Conservation (phyloP, 2,888 invertebrate genomes). For the Caenorhabditis sinica region DNA sequence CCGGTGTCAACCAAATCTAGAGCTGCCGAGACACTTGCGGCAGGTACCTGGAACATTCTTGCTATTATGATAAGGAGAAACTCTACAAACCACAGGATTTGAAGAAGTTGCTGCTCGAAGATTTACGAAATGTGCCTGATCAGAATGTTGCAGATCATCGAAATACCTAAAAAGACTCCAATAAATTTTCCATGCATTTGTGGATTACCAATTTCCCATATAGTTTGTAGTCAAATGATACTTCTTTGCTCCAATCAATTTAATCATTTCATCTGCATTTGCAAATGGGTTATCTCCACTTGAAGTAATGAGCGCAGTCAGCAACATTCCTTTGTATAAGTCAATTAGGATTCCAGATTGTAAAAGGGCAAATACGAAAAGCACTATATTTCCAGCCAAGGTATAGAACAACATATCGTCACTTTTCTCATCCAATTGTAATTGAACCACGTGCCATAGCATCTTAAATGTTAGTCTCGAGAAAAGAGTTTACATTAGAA, state of each 20-base stretch:
- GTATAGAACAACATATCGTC: constrained; percentile 70
- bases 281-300: constrained; percentile 70
- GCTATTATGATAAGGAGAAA: neutral
- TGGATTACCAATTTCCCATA: constrained; percentile 68
- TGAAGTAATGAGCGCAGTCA: constrained; percentile 70
- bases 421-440: constrained; percentile 77
- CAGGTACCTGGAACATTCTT: constrained; percentile 51
- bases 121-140: constrained; percentile 67
- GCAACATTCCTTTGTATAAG: constrained; percentile 68
- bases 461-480: constrained; percentile 58
- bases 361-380: constrained; percentile 70
- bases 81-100: constrained; percentile 69
- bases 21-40: constrained; percentile 72
- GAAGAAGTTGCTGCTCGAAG: constrained; percentile 68
- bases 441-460: constrained; percentile 75
- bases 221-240: constrained; percentile 74
- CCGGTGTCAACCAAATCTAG: constrained; percentile 77
- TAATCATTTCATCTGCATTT: constrained; percentile 70
- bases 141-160: constrained; percentile 68
- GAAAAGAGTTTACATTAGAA: neutral
- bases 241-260: constrained; percentile 67
- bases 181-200: neutral
- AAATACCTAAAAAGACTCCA: constrained; percentile 56
- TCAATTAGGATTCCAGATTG: constrained; percentile 71
- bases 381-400: constrained; percentile 66